Percentiles rank a stretch among this genome's conserved stretches.
These are phyloP conservation scores for Tetragonisca angustula DNA, from an alignment of 2,888 invertebrate genomes.

Conservation along the genomic window DNA sequence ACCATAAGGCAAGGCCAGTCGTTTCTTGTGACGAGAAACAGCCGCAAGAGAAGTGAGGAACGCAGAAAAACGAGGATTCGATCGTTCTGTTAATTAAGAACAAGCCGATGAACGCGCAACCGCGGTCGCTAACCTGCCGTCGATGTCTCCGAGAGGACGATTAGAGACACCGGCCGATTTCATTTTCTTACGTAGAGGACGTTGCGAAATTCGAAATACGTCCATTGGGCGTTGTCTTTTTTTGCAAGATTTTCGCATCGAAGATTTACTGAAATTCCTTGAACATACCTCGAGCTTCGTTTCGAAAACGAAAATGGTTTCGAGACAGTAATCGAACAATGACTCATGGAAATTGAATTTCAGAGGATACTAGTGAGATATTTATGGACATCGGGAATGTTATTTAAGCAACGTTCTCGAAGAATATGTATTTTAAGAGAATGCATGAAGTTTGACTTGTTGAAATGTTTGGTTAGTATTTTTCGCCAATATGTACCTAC, in stretches of 20 bases:
- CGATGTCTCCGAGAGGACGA: slow-evolving; percentile 48
- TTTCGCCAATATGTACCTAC: slow-evolving; percentile 12
- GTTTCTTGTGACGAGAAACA: slow-evolving; percentile 28
- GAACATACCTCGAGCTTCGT: too few relatives aligned
- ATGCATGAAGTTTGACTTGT: not conserved
- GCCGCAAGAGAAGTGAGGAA: slow-evolving; percentile 17
- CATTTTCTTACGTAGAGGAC: slow-evolving; percentile 54
- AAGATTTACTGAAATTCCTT: not conserved
- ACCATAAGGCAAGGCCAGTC: slow-evolving; percentile 43
- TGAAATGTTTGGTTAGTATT: slow-evolving; percentile 16
- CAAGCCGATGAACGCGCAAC: slow-evolving; percentile 21
- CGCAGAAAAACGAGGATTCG: slow-evolving; percentile 25
- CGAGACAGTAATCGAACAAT: not conserved
- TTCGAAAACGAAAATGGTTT: not conserved
- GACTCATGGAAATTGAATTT: not conserved
- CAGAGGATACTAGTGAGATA: not conserved
- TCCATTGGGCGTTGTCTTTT: slow-evolving; percentile 47
- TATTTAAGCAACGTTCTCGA: not conserved
- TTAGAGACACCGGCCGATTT: slow-evolving; percentile 55
- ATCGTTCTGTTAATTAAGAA: slow-evolving; percentile 58
- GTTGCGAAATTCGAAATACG: slow-evolving; percentile 60
- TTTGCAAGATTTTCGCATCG: slow-evolving; percentile 20
- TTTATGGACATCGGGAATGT: not conserved
- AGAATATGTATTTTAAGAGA: not conserved
- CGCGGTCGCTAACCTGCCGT: slow-evolving; percentile 56